Evolutionary conservation across 2,797 vertebrate genomes (phyloP), one percentile per base, ranked within the genome.

Genomic region (Spea hammondii): DNA sequence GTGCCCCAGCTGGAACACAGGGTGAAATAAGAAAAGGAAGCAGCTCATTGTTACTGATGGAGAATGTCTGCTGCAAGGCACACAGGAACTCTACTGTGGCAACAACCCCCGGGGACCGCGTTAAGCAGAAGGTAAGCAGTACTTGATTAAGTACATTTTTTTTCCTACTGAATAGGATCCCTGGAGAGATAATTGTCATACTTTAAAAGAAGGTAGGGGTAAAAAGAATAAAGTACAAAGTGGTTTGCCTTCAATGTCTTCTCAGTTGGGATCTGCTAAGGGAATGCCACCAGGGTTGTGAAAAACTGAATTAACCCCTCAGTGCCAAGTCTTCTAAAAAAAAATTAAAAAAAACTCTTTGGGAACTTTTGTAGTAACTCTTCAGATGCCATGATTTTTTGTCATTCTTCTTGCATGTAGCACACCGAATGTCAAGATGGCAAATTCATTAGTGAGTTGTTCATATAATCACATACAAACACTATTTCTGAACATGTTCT

Each of bases 101-200:
- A 64, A 10, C 65, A 55, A 32, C 80, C 80, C 80, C 80, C 55
- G 70, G 80, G 75, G 80, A 78, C 59, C 48, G n/a, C 57, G 65
- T 64, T 77, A 57, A 50, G 70, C 70, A 74, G 49, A 82, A 78
- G 75, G 75, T 70, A 77, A 77, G 75, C 75, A 78, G 49, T 65
- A 70, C 80, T 77, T 82, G 75, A 82, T 82, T 82, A 82, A 82
- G 69, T 69, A 77, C 46, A 50, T 17, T 64, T 55, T 77, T 69
- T 74, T 73, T 78, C 65, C 51, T 70, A 14, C 55, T 69, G 57
- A 82, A 82, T 57, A 78, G 50, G 51, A 82, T 70, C 80, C 75
- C 75, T n/a, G n/a, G 80, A 76, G 80, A 82, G 75, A 74, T 74
- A 77, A 82, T 82, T 82, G 80, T 77, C 80, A 82, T 73, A 70